Base-by-base conservation (phyloP, 2,888 invertebrate genomes). In the Leptopilina syphax region DNA sequence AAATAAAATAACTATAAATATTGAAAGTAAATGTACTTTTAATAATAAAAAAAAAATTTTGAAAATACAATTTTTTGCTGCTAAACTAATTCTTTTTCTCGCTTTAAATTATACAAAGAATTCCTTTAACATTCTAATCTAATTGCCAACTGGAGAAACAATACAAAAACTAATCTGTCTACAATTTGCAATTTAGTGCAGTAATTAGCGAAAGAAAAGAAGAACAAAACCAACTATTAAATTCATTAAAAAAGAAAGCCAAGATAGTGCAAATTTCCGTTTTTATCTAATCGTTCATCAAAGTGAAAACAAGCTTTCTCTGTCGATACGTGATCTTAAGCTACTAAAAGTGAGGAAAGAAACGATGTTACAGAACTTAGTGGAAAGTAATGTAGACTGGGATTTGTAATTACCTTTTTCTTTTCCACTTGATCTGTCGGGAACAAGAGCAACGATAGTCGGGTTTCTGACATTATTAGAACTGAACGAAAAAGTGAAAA, bases 401-500 rank as follows among this genome's bases (percentile, higher is more conserved):
- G n/a, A 73, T 73, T 73, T 73, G 73, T 57, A 73, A 73, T 73
- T 73, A 73, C 73, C 68, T 68, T 50, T 50, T 50, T 68, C 50
- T 57, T 73, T 73, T 73, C 73, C 73, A 73, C 73, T 73, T 41
- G 54, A 73, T 73, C 73, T 73, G 73, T 41, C 57, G 73, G 57
- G 57, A 73, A 73, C 73, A 73, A 57, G 73, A 73, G 54, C 73
- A 57, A 73, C 57, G 73, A 73, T n/a, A 41, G 57, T 73, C 73
- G 73, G 57, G 73, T 57, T 57, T 73, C 73, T 57, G 73, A 73
- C 73, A 73, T 73, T 73, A 73, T 73, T 73, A 73, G 57, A 54
- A 54, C n/a, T n/a, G 57, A 70, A 47, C 63, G 41, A 34, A 41
- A 66, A 12, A 63, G 63, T 8, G 24, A 63, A 63, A 8, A 24